Evolutionary conservation across 1,140 invertebrate species (phyloP).

Genomic region (Anastrepha obliqua): DNA sequence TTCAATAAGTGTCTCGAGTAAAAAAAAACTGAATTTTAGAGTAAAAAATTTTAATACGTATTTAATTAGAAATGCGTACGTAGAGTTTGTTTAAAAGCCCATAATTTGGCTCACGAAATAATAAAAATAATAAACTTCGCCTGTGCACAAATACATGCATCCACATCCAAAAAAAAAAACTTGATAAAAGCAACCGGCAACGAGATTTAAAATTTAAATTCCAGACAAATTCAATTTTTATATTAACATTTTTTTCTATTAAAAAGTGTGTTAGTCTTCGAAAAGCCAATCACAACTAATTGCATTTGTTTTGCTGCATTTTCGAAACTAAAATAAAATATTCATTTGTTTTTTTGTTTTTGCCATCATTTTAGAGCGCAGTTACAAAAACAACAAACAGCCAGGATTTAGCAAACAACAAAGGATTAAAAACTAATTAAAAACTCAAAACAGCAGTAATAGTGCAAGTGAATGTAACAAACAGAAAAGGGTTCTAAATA

Average conservation of each 20-base stretch:
- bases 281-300: constrained; percentile 13
- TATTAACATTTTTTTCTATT: neutral
- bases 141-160: too few species aligned
- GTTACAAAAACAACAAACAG: neutral
- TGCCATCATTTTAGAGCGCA: neutral
- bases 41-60: too few species aligned
- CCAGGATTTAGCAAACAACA: neutral
- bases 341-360: neutral
- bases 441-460: neutral
- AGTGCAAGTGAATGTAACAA: neutral
- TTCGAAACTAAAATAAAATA: constrained; percentile 15
- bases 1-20: too few species aligned
- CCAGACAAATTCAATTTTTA: too few species aligned
- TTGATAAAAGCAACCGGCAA: too few species aligned
- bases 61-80: too few species aligned
- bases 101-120: too few species aligned
- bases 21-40: too few species aligned
- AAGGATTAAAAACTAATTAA: neutral
- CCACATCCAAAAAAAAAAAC: too few species aligned
- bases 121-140: too few species aligned
- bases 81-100: too few species aligned
- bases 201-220: too few species aligned
- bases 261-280: neutral
- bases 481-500: neutral
- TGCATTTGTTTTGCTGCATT: constrained; percentile 35